A percentile compares a stretch with the other conserved stretches of the same genome.
Evolutionary conservation across 64 coral and sea anemone species (phyloP).

Genomic region (Orbicella faveolata): DNA sequence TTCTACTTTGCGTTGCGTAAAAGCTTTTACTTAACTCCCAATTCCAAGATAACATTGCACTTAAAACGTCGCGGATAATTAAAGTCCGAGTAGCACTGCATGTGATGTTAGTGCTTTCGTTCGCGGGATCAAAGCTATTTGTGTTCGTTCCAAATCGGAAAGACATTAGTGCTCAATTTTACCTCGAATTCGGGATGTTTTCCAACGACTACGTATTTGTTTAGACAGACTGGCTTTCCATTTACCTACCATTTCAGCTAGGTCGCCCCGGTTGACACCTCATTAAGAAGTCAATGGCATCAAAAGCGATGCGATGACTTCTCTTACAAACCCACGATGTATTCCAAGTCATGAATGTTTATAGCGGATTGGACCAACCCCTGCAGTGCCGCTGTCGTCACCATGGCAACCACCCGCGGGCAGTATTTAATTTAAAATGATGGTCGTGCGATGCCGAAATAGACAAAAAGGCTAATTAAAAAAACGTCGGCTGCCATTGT

Average conservation of each 20-base stretch:
- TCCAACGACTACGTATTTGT: not conserved
- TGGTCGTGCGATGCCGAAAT: not conserved
- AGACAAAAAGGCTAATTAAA: not conserved
- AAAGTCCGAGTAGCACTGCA: no score
- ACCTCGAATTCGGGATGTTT: not conserved
- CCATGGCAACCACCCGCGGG: not conserved
- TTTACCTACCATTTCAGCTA: constrained; percentile 1
- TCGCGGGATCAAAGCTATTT: no score
- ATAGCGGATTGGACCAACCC: not conserved
- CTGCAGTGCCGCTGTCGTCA: not conserved
- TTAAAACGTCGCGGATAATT: no score
- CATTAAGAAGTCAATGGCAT: not conserved
- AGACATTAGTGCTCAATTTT: no score
- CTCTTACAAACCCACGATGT: not conserved
- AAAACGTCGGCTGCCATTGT: not conserved
- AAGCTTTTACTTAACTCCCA: no score
- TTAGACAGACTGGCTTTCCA: not conserved
- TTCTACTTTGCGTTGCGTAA: no score
- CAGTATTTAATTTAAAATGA: not conserved
- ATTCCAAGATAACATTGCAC: no score
- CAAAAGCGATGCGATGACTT: not conserved
- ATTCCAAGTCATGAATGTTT: not conserved
- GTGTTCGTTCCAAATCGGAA: no score
- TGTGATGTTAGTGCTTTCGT: no score
- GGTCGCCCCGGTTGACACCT: not conserved